Conservation (phyloP, 2,797 vertebrate genomes). For the Rhynchonycteris naso region DNA sequence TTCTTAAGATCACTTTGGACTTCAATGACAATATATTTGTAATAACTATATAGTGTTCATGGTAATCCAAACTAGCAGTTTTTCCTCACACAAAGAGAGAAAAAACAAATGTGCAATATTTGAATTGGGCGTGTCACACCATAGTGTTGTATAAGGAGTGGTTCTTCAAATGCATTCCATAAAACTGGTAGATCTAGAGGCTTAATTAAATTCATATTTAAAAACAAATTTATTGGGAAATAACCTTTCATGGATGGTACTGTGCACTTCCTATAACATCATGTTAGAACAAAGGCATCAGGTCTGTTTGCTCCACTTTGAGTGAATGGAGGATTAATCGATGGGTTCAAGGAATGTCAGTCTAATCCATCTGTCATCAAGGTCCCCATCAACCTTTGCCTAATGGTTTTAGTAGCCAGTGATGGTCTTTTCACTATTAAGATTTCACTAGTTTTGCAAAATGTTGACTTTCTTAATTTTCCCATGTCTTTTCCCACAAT, state of each 20-base stretch:
- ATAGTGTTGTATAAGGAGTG: neutral
- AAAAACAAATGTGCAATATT: neutral
- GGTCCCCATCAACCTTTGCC: neutral
- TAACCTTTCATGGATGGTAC: neutral
- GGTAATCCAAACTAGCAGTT: neutral
- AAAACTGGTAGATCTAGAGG: neutral
- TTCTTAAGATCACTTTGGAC: constrained; percentile 5
- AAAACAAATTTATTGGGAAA: neutral
- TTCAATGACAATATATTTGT: neutral
- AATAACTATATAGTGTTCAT: neutral
- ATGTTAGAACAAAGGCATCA: neutral
- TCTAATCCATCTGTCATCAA: neutral
- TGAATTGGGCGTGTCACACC: neutral
- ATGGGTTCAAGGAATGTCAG: neutral
- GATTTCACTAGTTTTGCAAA: constrained; percentile 26
- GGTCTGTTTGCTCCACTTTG: neutral
- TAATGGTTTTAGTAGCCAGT: neutral
- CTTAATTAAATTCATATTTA: constrained; percentile 17
- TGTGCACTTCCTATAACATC: neutral
- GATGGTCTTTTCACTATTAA: neutral
- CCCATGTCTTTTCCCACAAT: neutral
- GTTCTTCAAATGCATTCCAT: neutral
- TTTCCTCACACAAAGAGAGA: neutral
- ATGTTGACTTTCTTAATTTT: constrained; percentile 25
- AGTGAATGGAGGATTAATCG: neutral